Conservation (phyloP, 1,140 invertebrate genomes). For the Penaeus chinensis region DNA sequence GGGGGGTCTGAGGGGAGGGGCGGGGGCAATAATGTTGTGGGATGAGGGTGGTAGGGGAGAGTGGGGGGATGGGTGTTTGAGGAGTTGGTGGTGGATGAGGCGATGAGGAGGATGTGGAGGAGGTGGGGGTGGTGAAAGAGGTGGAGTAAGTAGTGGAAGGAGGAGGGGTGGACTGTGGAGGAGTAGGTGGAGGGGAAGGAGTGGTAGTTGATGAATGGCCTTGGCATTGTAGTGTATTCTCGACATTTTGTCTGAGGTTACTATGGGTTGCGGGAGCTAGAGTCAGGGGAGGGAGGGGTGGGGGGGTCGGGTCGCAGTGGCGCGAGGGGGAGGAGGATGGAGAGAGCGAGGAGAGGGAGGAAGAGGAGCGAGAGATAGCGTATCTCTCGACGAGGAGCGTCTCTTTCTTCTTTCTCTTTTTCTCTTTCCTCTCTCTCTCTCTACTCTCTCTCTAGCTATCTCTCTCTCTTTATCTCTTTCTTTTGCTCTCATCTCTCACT, state of each 20-base stretch:
- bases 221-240: neutral
- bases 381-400: neutral
- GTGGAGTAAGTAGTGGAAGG: neutral
- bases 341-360: neutral
- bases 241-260: too few species aligned
- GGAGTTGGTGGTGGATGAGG: neutral
- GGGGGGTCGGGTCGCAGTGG: too few species aligned
- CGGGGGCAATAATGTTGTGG: neutral
- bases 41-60: neutral
- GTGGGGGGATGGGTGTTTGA: neutral
- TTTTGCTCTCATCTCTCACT: neutral
- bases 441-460: conserved; percentile 14
- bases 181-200: too few species aligned
- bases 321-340: neutral
- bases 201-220: too few species aligned
- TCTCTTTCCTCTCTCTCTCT: neutral
- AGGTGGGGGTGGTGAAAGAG: neutral
- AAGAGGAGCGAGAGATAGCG: neutral
- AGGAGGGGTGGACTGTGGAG: neutral
- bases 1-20: neutral
- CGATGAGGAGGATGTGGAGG: neutral
- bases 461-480: conserved; percentile 22
- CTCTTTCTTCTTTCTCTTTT: neutral
- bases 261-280: neutral
- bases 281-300: neutral